Base-by-base conservation (phyloP, 1,140 invertebrate genomes). In the Bombus impatiens region DNA sequence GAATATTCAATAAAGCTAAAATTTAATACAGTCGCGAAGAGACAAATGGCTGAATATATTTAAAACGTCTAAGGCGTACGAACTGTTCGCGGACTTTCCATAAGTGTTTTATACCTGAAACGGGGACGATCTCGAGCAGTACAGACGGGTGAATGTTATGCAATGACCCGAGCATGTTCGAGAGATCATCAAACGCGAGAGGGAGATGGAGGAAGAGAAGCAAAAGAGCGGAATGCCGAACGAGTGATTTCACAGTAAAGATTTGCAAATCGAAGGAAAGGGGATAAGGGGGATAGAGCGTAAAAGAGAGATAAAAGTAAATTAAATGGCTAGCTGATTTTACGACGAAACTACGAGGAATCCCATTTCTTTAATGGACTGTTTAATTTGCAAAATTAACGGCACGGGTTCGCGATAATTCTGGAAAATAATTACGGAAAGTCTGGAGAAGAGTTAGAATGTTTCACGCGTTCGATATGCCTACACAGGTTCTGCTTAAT, bases 181-280 rank as follows among this genome's bases (percentile, higher is more conserved):
- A 85, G 78, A 79, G 83, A 84, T 84, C 67, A 72, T 84, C 83
- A 70, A 85, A 71, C 68, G 77, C 42, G 53, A 62, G 57, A 76
- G 12, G 62, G 37, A 42, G 76, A 42, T 8, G 35, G 77, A 67
- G 65, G 37, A 72, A 62, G 37, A 57, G 68, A 65, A 40, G 79
- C 25, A 32, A 78, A 67, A 57, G 42, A 78, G 44, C 44, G 53
- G 57, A 72, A 80, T 80, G 40, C 40, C 62, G 22, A 37, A 32
- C 40, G 59, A 12, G 42, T 37, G 76, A 78, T 62, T 78, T 78
- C 76, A 42, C 57, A 32, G 28, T 28, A 32, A 74, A 18, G 57
- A 78, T 78, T 78, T 59, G 25, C 37, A 65, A 67, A 78, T 42
- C 28, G 37, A 59, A 62, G 22, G 53, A 8, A 42, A 35, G 28